Evolutionary conservation across 2,888 invertebrate species (phyloP).

Genomic region (Mythimna ferrago): DNA sequence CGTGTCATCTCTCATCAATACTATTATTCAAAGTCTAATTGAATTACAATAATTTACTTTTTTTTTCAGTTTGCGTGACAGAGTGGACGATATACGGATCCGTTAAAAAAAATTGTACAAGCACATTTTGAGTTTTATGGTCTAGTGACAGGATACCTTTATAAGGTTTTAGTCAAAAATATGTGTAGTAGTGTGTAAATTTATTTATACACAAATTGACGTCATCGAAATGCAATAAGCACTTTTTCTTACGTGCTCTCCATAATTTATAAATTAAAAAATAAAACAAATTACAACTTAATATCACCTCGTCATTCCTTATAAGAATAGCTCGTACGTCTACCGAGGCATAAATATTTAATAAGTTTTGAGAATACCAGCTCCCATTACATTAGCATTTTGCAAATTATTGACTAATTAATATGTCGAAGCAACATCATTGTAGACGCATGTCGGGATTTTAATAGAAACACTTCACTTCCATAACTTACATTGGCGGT

Average conservation of each 20-base stretch:
- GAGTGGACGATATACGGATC: too few species aligned
- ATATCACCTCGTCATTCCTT: slow-evolving; percentile 27
- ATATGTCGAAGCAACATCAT: slow-evolving; percentile 43
- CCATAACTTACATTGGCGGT: slow-evolving; percentile 33
- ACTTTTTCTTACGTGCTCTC: slow-evolving; percentile 9
- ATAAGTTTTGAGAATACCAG: slow-evolving; percentile 49
- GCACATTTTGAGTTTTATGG: neutral
- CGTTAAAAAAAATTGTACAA: too few species aligned
- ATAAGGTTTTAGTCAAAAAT: neutral
- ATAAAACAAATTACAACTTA: slow-evolving; percentile 38
- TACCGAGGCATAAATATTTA: slow-evolving; percentile 45
- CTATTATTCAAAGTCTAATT: too few species aligned
- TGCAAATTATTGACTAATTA: slow-evolving; percentile 60
- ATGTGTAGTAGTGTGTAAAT: neutral
- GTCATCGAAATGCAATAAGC: neutral
- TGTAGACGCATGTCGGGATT: slow-evolving; percentile 47
- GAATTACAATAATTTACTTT: too few species aligned
- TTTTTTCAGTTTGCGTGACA: too few species aligned
- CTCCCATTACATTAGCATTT: slow-evolving; percentile 57
- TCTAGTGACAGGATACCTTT: neutral
- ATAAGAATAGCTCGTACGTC: slow-evolving; percentile 14
- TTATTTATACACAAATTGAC: slow-evolving; percentile 11
- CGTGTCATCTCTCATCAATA: too few species aligned
- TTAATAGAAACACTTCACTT: slow-evolving; percentile 49
- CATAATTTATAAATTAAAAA: slow-evolving; percentile 27